phyloP scores from a whole-genome alignment of 1,140 invertebrate genomes.

The Sycophila sp. region DNA sequence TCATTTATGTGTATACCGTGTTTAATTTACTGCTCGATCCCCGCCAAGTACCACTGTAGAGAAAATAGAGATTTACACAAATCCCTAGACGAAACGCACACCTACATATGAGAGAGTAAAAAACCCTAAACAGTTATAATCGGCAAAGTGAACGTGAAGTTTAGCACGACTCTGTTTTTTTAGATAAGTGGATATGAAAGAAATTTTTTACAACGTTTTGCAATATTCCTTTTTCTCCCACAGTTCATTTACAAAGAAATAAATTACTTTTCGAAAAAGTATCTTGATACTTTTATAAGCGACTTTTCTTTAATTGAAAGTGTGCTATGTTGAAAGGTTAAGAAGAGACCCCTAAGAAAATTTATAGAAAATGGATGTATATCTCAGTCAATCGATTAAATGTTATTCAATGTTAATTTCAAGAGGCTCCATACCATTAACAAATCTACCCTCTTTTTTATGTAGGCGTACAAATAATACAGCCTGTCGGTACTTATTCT shows the following conservation, averaged over 20 bases:
- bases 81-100: no score
- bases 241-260: background rate
- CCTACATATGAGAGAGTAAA: no score
- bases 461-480: conserved; percentile 6
- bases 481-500: conserved; percentile 25
- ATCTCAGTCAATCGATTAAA: conserved; percentile 39
- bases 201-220: background rate
- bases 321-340: background rate
- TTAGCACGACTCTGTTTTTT: background rate
- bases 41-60: no score
- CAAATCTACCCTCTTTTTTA: conserved; percentile 35
- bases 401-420: conserved; percentile 22
- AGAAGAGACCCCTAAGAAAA: no score
- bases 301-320: no score
- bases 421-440: conserved; percentile 1
- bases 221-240: background rate
- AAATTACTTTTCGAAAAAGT: background rate
- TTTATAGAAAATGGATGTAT: conserved; percentile 46
- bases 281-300: no score
- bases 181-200: background rate
- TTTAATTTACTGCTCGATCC: no score
- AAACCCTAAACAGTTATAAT: no score
- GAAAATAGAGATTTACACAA: no score
- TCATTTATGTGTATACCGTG: no score
- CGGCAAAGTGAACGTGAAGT: background rate